A percentile compares a stretch with the other conserved stretches of the same genome.
phyloP scores from a whole-genome alignment of 2,113 vertebrate genomes.

The Heterotilapia buettikoferi region DNA sequence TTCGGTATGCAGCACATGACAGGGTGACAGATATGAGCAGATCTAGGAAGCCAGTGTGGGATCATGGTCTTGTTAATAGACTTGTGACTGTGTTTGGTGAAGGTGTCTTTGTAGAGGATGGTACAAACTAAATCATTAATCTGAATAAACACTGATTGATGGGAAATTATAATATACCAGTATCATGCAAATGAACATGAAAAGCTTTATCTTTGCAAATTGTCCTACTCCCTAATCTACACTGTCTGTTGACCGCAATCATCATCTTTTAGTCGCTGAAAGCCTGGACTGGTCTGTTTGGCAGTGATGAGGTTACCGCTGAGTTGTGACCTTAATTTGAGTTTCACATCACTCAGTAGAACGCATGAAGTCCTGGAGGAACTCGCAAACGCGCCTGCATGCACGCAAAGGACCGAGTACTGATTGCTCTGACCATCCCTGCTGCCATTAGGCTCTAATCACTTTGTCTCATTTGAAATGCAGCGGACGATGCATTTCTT shows the following conservation, averaged over 20 bases:
- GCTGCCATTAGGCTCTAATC: not conserved
- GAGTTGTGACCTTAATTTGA: constrained; percentile 33
- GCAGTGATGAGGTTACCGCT: constrained; percentile 2
- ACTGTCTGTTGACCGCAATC: not conserved
- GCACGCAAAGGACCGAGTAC: not conserved
- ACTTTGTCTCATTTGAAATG: not conserved
- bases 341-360: constrained; percentile 5
- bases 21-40: not conserved
- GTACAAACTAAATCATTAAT: not conserved
- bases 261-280: not conserved
- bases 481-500: not conserved
- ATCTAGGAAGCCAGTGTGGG: not conserved
- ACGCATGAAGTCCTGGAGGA: not conserved
- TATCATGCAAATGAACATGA: not conserved
- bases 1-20: not conserved
- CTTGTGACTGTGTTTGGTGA: not conserved
- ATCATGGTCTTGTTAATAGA: not conserved
- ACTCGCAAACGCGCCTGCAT: not conserved
- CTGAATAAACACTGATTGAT: not conserved
- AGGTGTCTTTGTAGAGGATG: not conserved
- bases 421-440: not conserved
- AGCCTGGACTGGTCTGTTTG: not conserved
- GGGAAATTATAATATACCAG: not conserved
- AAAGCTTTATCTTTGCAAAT: not conserved
- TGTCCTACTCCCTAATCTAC: not conserved